These are phyloP conservation scores for Coreius guichenoti DNA, from an alignment of 2,797 vertebrate species.

Conservation along the genomic window DNA sequence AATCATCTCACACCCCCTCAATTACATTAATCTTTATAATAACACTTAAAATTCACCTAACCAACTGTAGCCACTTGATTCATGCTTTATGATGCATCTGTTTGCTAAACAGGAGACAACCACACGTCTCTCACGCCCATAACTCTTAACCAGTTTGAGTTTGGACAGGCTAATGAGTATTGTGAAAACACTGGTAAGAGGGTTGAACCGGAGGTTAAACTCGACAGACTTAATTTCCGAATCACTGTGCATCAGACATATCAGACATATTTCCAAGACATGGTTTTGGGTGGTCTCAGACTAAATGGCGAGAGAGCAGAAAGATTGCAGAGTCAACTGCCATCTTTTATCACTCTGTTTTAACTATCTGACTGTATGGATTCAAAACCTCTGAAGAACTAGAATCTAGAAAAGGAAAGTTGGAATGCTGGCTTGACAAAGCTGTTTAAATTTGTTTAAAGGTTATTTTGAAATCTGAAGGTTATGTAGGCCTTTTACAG, in stretches of 20 bases:
- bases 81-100: slow-evolving; percentile 1
- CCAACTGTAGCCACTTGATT: slow-evolving; percentile 2
- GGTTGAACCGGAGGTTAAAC: not conserved
- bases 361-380: not conserved
- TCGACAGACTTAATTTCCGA: not conserved
- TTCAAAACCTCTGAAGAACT: not conserved
- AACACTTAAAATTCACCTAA: not conserved
- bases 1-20: not conserved
- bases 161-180: not conserved
- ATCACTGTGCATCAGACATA: slow-evolving; percentile 1
- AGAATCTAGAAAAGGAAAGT: not conserved
- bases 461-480: not conserved
- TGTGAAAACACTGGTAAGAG: slow-evolving; percentile 10
- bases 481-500: not conserved
- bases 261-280: not conserved
- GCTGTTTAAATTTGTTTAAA: not conserved
- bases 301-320: not conserved
- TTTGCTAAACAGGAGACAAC: slow-evolving; percentile 16
- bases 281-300: slow-evolving; percentile 34
- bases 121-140: not conserved
- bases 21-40: slow-evolving; percentile 3
- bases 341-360: not conserved
- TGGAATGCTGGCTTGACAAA: not conserved
- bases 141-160: not conserved
- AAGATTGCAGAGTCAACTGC: not conserved